Percentiles rank a stretch among this genome's conserved stretches.
phyloP scores from a whole-genome alignment of 2,888 invertebrate genomes.

The Antitype chi region DNA sequence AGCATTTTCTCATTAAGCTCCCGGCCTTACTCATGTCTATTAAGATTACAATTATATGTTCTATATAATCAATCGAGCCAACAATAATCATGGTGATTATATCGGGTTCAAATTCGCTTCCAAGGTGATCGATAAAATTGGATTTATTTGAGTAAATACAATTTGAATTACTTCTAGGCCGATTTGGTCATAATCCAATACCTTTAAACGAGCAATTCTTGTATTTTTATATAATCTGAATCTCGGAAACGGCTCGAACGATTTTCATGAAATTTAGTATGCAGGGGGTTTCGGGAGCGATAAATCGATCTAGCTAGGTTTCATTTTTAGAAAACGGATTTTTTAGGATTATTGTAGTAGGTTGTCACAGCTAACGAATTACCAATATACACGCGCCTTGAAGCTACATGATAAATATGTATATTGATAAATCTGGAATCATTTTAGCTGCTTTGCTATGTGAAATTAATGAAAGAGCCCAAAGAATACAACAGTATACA shows the following conservation, averaged over 20 bases:
- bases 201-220: too few relatives aligned
- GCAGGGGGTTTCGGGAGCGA: too few relatives aligned
- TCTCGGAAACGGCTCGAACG: too few relatives aligned
- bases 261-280: too few relatives aligned
- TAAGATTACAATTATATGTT: conserved; percentile 60
- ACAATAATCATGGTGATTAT: conserved; percentile 68
- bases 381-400: background rate
- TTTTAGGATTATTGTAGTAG: conserved; percentile 1
- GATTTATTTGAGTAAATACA: conserved; percentile 50
- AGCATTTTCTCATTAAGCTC: conserved; percentile 73
- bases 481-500: background rate
- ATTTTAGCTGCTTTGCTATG: background rate
- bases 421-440: background rate
- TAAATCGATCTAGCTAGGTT: too few relatives aligned
- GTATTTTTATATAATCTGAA: too few relatives aligned
- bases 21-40: conserved; percentile 72
- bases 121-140: conserved; percentile 64
- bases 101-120: conserved; percentile 64
- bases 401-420: background rate
- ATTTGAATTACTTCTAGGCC: conserved; percentile 36
- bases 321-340: too few relatives aligned
- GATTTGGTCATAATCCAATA: conserved; percentile 15
- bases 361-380: background rate
- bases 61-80: conserved; percentile 65
- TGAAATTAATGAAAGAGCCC: background rate